Evolutionary conservation across 1,140 invertebrate genomes (phyloP), one percentile per base, ranked within the genome.

Genomic region (Diorhabda elongata): DNA sequence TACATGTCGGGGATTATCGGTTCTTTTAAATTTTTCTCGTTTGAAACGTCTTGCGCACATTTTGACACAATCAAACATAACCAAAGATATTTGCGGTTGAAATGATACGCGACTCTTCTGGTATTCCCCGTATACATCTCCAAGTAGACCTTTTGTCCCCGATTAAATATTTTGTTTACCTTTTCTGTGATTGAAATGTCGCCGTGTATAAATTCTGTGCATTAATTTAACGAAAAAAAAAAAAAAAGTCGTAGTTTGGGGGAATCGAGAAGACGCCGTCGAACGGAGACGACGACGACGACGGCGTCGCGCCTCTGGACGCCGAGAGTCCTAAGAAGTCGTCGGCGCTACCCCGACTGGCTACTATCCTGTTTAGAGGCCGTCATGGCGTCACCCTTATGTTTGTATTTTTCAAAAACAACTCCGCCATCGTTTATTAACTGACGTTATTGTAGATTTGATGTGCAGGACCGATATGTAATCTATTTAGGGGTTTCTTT

Each of bases 271-370:
- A 66, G 71, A 69, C 71, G 71, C 65, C 58, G 67, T 60, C 11
- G 41, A 26, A 52, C 47, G n/a, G 47, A 52, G 9, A 47, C 43
- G 61, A 56, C 60, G 61, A 42, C 68, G 68, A 43, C 68, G 64
- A 72, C 42, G 74, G 64, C 74, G 72, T 68, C 74, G 63, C 69
- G 69, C 68, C 66, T 68, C 64, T 66, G 71, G 71, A 73, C 74
- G 74, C 74, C 74, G 71, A 60, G 71, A 75, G 65, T 75, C 71
- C 66, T 69, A 71, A 73, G 72, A 73, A 69, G 64, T 70, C 26
- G 42, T 52, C 58, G 61, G 61, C 61, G 47, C 47, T 52, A 4
- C 47, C n/a, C 47, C n/a, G 47, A n/a, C 47, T 52, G 47, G 47
- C 47, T 52, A 52, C 47, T 52, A 52, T 6, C 47, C 47, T 52